Evolutionary conservation across 1,140 invertebrate species (phyloP), one percentile per base, ranked within the genome.

Genomic region (Mercenaria mercenaria): DNA sequence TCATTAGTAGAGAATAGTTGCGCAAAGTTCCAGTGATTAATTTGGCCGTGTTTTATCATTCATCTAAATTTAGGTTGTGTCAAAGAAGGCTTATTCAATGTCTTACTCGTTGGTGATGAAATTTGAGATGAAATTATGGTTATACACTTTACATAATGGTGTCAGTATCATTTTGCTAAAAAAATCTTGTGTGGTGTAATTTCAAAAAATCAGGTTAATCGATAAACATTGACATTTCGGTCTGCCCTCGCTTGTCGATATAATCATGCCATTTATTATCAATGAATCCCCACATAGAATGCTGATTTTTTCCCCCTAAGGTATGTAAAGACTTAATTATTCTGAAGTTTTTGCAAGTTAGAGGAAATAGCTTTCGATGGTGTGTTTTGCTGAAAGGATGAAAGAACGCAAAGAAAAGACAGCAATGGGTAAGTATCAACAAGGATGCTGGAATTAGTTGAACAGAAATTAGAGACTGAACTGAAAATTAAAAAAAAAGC

Each of bases 1-100:
- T 77, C 26, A 47, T 47, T 47, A 29, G 74, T 50, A 39, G 8
- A 4, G 34, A 15, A 56, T 23, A 79, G 47, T 79, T 79, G 32
- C 76, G 76, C 56, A 79, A 79, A 79, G 1, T 79, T 79, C 32
- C 50, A 50, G 56, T 79, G 76, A 79, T 79, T 79, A 79, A 79
- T 79, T 79, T 79, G 47, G 76, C 43, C 76, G 47, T 15, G 4
- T 23, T 56, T 79, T 79, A 79, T 79, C 76, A 56, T 56, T 56
- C 47, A 79, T 79, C 47, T 34, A 32, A 32, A 8, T 76, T 50
- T 76, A 26, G 47, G 50, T 29, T 56, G 34, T 37, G 47, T 8
- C 13, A 59, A 56, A 56, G 76, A 79, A 79, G 76, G 32, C 50
- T 56, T 34, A 52, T 79, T 79, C 76, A 79, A 56, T 59, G 47